Evolutionary conservation across 2,113 vertebrate species (phyloP).

Genomic region (Cercopithecus mona): DNA sequence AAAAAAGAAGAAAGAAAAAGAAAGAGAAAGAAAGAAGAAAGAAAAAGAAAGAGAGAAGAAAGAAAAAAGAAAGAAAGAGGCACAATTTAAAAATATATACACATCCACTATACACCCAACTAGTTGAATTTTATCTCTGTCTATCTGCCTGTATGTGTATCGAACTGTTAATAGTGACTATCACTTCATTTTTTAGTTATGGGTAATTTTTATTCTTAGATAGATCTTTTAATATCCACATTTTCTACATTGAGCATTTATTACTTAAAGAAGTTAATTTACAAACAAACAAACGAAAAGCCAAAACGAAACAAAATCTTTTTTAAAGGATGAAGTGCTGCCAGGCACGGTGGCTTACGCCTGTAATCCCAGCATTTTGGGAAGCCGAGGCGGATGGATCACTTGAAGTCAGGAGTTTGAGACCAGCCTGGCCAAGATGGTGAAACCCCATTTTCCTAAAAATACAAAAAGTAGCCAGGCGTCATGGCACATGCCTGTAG

Average conservation of each 20-base stretch:
- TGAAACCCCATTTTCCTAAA: no score
- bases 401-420: no score
- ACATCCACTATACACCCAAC: background rate
- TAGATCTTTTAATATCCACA: background rate
- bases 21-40: no score
- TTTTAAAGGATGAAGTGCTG: background rate
- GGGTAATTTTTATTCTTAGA: background rate
- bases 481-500: no score
- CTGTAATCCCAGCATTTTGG: no score
- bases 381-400: no score
- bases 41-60: no score
- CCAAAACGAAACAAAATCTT: background rate
- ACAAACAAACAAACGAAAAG: background rate
- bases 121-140: background rate
- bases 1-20: no score
- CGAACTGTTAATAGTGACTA: background rate
- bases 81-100: background rate
- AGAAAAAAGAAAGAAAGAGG: background rate
- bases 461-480: no score
- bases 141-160: background rate
- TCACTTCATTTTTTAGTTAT: background rate
- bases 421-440: no score
- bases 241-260: constrained; percentile 15
- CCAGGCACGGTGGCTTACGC: no score
- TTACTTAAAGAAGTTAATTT: constrained; percentile 24